These are phyloP conservation scores for Myotis lucifugus DNA, from an alignment of 2,113 vertebrate genomes.

Conservation along the genomic window DNA sequence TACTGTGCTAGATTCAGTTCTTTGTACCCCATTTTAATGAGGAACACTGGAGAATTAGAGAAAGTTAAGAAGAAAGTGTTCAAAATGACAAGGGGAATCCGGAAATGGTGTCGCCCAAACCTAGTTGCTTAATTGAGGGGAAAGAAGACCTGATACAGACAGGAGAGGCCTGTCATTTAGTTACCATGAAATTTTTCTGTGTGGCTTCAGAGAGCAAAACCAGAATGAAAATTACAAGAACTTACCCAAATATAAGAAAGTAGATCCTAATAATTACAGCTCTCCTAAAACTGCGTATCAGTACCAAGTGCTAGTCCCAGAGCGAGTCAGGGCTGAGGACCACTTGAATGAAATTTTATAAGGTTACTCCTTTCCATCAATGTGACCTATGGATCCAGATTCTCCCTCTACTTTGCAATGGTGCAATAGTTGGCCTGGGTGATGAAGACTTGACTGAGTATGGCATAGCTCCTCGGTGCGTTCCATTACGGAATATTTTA, in stretches of 20 bases:
- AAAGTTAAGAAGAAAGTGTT: neutral
- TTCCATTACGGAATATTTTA: neutral
- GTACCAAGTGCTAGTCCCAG: neutral
- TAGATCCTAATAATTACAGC: neutral
- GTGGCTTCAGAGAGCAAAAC: neutral
- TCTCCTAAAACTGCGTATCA: neutral
- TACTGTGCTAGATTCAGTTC: neutral
- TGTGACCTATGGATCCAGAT: neutral
- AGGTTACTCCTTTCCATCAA: neutral
- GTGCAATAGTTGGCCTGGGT: neutral
- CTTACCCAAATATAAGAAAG: neutral
- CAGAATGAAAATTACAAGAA: conserved; percentile 23
- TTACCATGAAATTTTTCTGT: neutral
- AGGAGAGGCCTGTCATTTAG: neutral
- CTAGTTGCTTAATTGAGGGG: neutral
- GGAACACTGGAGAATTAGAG: neutral
- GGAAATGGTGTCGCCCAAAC: neutral
- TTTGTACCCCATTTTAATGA: neutral
- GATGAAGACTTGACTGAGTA: neutral
- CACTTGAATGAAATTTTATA: neutral
- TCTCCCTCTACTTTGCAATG: neutral
- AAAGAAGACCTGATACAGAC: neutral
- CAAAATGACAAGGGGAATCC: neutral
- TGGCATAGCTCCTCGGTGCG: neutral
- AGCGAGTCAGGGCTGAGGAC: neutral